Base-by-base conservation (phyloP, 2,888 invertebrate species). In the Harmothoe impar region DNA sequence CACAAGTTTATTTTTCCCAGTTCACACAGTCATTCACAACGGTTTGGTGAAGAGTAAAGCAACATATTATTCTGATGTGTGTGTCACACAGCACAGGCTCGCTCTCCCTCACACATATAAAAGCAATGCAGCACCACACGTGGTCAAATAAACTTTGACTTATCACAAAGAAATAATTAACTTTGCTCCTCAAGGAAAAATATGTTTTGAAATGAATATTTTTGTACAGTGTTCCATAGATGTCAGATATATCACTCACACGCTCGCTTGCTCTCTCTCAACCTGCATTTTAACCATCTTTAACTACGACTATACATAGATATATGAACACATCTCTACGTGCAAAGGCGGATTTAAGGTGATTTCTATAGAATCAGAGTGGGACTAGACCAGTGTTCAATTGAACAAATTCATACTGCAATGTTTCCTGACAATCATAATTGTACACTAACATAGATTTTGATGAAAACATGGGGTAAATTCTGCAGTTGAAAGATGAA, bases 21-120 rank as follows among this genome's bases (percentile, higher is more conserved):
- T 86, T 86, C 89, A 89, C 68, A 89, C 89, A 68, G 68, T 68
- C 89, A 62, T 89, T 89, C 89, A 89, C 89, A 89, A 89, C 89
- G 23, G 23, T 89, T 68, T 54, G 52, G 89, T 89, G 62, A 89
- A 89, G 89, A 89, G 86, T 54, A 86, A 86, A 86, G 86, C 86
- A 86, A 86, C 81, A 81, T 81, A 81, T 81, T 81, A n/a, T 77
- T 77, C 31, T 86, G 86, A 54, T 86, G 86, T 86, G 86, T 86
- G 86, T 86, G 43, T 43, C 43, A 54, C 54, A 86, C 86, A 86
- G 25, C 86, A 31, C 54, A 86, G 54, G 10, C 29, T 54, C 86
- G 51, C 86, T 3, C 33, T 86, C 86, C 25, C 86, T 54, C 86
- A 52, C 56, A 86, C 86, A 86, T 86, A 86, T 52, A 86, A 86